phyloP scores from a whole-genome alignment of 2,888 invertebrate species.

The Amiota mariae region DNA sequence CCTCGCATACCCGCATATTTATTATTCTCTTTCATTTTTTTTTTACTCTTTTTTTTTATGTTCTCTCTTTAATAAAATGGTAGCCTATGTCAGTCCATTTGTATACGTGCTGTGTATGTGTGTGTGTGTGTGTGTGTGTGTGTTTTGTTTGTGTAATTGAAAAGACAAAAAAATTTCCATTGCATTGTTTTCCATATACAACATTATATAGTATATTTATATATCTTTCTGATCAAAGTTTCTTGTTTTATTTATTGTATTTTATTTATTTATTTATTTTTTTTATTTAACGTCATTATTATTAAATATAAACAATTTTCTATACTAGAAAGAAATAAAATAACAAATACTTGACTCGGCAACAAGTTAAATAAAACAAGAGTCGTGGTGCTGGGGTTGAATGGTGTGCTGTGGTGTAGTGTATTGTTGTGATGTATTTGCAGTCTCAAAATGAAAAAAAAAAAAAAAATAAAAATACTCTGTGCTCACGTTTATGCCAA shows the following conservation, averaged over 20 bases:
- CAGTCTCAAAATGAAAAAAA: not conserved
- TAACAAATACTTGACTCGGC: not conserved
- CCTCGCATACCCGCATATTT: conserved; percentile 2
- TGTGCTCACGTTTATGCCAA: conserved; percentile 9
- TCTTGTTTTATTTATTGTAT: conserved; percentile 2
- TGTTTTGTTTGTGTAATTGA: conserved; percentile 1
- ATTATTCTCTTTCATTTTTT: not conserved
- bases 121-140: not conserved
- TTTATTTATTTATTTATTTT: conserved; percentile 16
- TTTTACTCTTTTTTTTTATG: not conserved
- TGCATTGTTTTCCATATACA: conserved; percentile 19
- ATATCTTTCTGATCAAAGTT: not conserved
- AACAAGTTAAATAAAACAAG: conserved; percentile 24
- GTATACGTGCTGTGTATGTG: not conserved
- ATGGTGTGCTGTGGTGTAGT: no score
- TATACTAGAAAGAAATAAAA: no score
- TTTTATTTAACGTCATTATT: conserved; percentile 20
- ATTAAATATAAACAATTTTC: not conserved
- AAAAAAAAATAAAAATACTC: not conserved
- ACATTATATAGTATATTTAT: not conserved
- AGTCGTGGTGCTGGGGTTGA: no score
- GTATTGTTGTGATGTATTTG: not conserved
- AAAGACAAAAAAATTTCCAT: conserved; percentile 33
- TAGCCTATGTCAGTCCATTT: not conserved
- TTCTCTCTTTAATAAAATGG: not conserved